Conservation (phyloP, 2,797 vertebrate genomes). For the Ceryle rudis region DNA sequence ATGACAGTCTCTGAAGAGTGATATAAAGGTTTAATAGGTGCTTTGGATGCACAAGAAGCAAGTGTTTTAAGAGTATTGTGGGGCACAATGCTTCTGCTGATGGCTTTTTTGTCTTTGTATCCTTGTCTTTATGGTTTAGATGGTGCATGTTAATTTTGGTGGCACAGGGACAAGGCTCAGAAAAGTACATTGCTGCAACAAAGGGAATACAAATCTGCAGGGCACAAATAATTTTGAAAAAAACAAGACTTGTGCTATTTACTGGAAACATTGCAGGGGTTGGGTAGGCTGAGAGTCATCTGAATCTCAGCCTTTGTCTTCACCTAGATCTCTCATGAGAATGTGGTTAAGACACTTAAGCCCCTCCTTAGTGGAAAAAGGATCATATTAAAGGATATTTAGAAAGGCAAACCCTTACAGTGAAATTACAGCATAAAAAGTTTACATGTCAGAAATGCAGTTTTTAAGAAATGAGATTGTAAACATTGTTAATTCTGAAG, state of each 20-base stretch:
- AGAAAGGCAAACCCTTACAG: not conserved
- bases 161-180: slow-evolving; percentile 1
- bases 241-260: not conserved
- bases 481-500: slow-evolving; percentile 11
- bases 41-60: slow-evolving; percentile 45
- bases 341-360: not conserved
- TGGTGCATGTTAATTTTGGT: slow-evolving; percentile 32
- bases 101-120: slow-evolving; percentile 46
- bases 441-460: not conserved
- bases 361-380: not conserved
- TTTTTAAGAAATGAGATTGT: not conserved
- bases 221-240: slow-evolving; percentile 26
- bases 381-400: not conserved
- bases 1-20: slow-evolving; percentile 67
- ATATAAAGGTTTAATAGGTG: slow-evolving; percentile 61
- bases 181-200: slow-evolving; percentile 1
- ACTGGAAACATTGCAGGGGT: not conserved
- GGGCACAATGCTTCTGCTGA: slow-evolving; percentile 11
- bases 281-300: not conserved
- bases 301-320: slow-evolving; percentile 12
- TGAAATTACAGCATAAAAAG: slow-evolving; percentile 6
- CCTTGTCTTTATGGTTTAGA: slow-evolving; percentile 44
- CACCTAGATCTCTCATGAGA: not conserved
- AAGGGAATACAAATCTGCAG: slow-evolving; percentile 24
- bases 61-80: slow-evolving; percentile 33